A percentile compares a stretch with the other conserved stretches of the same genome.
These are phyloP conservation scores for Stenolophus ochropezus DNA, from an alignment of 2,888 invertebrate genomes.

Conservation along the genomic window DNA sequence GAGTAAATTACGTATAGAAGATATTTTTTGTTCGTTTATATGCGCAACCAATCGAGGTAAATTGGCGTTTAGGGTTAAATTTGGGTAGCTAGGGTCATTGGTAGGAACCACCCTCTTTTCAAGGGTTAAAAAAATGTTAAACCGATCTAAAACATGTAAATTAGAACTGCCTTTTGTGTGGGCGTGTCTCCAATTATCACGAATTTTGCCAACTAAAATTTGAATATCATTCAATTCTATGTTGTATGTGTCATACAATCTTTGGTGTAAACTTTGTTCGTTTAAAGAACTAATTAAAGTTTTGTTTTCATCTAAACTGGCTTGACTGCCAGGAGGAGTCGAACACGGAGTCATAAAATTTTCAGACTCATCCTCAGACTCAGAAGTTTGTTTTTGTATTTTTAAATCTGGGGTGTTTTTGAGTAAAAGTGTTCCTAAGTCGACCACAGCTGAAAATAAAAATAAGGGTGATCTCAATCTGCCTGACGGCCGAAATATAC, in stretches of 20 bases:
- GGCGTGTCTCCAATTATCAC: constrained; percentile 93
- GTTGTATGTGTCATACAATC: constrained; percentile 85
- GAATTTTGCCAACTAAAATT: constrained; percentile 90
- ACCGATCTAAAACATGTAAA: constrained; percentile 88
- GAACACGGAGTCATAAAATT: constrained; percentile 90
- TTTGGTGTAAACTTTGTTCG: constrained; percentile 79
- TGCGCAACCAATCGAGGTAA: constrained; percentile 92
- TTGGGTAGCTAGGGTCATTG: constrained; percentile 90
- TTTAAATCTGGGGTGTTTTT: constrained; percentile 69
- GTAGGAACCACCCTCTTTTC: constrained; percentile 89
- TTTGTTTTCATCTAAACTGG: constrained; percentile 73
- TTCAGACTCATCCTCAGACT: constrained; percentile 62
- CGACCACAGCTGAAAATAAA: constrained; percentile 84
- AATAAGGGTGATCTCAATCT: no score
- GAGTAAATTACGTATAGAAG: constrained; percentile 77
- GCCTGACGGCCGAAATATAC: no score
- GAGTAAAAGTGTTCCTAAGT: constrained; percentile 90
- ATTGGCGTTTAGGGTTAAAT: constrained; percentile 87
- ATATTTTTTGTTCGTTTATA: constrained; percentile 92
- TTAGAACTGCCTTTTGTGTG: constrained; percentile 88
- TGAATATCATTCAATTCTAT: constrained; percentile 90
- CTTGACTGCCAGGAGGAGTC: constrained; percentile 88
- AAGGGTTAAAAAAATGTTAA: constrained; percentile 81
- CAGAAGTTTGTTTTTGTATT: constrained; percentile 68
- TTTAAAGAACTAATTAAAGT: constrained; percentile 71